Evolutionary conservation across 2,797 vertebrate genomes (phyloP).

Genomic region (Acanthurus leucopareius): DNA sequence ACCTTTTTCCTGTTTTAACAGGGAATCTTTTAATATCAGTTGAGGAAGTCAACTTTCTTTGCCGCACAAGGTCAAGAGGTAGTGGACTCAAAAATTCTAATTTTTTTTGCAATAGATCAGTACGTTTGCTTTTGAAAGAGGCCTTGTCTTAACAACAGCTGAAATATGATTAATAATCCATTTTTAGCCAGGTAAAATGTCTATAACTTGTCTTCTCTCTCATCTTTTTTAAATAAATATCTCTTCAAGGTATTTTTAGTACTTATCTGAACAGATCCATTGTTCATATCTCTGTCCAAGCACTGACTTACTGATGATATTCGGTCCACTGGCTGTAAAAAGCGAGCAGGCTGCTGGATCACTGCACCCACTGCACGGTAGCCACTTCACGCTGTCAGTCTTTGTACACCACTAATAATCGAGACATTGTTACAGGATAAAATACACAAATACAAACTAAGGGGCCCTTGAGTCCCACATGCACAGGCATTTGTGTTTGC

Average conservation of each 20-base stretch:
- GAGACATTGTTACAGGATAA: slow-evolving; percentile 25
- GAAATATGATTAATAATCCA: too few species aligned
- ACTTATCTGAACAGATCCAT: slow-evolving; percentile 3
- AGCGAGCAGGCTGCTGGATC: slow-evolving; percentile 28
- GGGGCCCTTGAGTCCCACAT: background rate
- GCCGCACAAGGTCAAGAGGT: too few species aligned
- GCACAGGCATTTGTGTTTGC: slow-evolving; percentile 6
- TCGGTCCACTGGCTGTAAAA: slow-evolving; percentile 24
- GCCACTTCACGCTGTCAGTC: background rate
- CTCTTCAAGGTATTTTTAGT: slow-evolving; percentile 11
- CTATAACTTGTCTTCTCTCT: too few species aligned
- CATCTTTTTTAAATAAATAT: background rate
- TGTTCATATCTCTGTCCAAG: slow-evolving; percentile 2
- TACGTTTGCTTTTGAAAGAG: too few species aligned
- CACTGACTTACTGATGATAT: background rate
- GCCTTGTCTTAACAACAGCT: too few species aligned
- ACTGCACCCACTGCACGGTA: background rate
- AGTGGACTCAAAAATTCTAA: background rate
- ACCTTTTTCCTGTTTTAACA: background rate
- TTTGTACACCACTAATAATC: slow-evolving; percentile 34
- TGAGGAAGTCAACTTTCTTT: background rate
- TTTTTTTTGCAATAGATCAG: background rate
- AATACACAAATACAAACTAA: slow-evolving; percentile 7
- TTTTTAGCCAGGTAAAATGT: too few species aligned
- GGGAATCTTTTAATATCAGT: background rate